Evolutionary conservation across 2,797 vertebrate genomes (phyloP).

Genomic region (Danio albolineatus): DNA sequence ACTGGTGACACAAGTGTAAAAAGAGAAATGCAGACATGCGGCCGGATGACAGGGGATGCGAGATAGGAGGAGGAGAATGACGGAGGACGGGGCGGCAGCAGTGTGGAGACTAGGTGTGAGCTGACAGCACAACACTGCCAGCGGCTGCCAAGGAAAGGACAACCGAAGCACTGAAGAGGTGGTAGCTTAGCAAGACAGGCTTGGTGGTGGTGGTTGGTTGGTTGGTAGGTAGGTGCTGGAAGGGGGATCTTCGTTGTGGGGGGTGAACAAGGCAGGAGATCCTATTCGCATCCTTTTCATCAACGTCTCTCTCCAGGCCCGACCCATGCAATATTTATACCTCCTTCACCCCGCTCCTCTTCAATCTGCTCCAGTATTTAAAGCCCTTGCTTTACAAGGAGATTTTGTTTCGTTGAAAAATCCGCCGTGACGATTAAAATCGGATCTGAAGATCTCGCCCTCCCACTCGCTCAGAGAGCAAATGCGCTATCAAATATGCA

Average conservation of each 20-base stretch:
- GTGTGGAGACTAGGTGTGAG: conserved; percentile 80
- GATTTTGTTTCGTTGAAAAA: conserved; percentile 72
- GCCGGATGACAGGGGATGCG: conserved; percentile 71
- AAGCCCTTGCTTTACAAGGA: conserved; percentile 68
- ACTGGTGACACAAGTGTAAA: conserved; percentile 59
- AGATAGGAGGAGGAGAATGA: conserved; percentile 55
- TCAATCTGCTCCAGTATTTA: conserved; percentile 72
- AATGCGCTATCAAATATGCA: conserved; percentile 83
- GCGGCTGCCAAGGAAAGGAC: conserved; percentile 81
- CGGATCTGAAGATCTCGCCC: conserved; percentile 68
- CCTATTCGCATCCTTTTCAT: conserved; percentile 70
- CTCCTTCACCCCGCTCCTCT: conserved; percentile 58
- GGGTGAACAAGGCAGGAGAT: conserved; percentile 54
- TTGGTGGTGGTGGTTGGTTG: conserved; percentile 58
- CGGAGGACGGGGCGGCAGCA: conserved; percentile 68
- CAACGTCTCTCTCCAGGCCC: conserved; percentile 68
- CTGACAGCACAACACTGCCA: conserved; percentile 82
- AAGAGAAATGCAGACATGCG: conserved; percentile 64
- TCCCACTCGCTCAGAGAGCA: conserved; percentile 78
- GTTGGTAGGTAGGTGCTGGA: conserved; percentile 59
- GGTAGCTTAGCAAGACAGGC: conserved; percentile 50
- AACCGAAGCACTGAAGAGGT: conserved; percentile 65
- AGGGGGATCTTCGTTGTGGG: conserved; percentile 15
- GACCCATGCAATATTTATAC: conserved; percentile 81
- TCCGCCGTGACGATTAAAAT: conserved; percentile 74